phyloP scores from a whole-genome alignment of 2,888 invertebrate genomes.

The Slavum lentiscoides region DNA sequence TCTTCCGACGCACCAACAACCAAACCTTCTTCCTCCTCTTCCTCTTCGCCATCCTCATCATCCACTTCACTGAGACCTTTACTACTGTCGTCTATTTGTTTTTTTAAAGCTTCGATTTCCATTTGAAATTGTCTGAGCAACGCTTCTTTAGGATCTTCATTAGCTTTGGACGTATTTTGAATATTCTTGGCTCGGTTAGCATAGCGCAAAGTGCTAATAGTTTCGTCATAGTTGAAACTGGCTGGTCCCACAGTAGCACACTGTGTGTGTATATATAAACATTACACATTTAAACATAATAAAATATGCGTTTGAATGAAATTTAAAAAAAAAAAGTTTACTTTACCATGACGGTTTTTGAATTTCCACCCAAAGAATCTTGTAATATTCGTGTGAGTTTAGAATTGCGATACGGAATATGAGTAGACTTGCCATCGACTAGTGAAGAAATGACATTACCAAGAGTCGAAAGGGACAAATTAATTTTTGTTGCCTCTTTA shows the following conservation, averaged over 20 bases:
- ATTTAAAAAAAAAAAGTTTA: conserved; percentile 52
- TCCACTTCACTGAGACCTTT: conserved; percentile 46
- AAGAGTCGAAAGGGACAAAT: conserved; percentile 92
- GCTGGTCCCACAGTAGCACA: conserved; percentile 97
- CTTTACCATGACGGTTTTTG: conserved; percentile 87
- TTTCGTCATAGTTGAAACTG: conserved; percentile 94
- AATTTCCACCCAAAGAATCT: conserved; percentile 96
- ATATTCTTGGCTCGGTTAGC: conserved; percentile 98
- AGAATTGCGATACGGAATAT: conserved; percentile 97
- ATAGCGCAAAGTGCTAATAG: conserved; percentile 93
- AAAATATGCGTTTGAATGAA: conserved; percentile 34
- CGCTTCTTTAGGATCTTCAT: conserved; percentile 97
- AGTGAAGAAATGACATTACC: conserved; percentile 98
- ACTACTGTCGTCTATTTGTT: conserved; percentile 76
- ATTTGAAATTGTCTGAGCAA: conserved; percentile 92
- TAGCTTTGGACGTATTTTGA: conserved; percentile 91
- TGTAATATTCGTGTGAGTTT: conserved; percentile 92
- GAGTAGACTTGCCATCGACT: conserved; percentile 94
- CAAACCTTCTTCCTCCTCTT: conserved; percentile 62
- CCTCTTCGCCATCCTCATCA: conserved; percentile 58
- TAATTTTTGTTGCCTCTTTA: conserved; percentile 97
- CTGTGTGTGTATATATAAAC: conserved; percentile 66
- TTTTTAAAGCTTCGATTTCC: conserved; percentile 89
- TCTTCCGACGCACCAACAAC: conserved; percentile 32
- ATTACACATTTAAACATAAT: conserved; percentile 21